These are phyloP conservation scores for Thunnus maccoyii DNA, from an alignment of 2,113 vertebrate species.

Conservation along the genomic window DNA sequence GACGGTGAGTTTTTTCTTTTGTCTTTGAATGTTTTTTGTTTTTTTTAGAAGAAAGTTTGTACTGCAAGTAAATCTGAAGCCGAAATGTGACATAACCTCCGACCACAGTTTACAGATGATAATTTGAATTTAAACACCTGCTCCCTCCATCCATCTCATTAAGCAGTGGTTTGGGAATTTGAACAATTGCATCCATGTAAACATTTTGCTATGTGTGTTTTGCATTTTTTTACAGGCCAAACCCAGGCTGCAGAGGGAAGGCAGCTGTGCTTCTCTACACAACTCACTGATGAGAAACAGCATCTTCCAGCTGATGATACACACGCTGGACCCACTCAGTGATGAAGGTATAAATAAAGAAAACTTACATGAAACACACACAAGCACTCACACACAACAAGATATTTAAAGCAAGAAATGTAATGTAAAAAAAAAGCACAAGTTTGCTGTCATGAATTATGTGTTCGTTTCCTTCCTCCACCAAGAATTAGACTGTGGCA, in stretches of 20 bases:
- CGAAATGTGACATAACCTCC: too few species aligned
- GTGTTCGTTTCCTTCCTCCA: background rate
- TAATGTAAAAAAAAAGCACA: background rate
- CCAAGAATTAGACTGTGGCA: background rate
- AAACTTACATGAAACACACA: background rate
- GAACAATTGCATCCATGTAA: background rate
- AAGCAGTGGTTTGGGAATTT: too few species aligned
- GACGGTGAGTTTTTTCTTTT: constrained; percentile 68
- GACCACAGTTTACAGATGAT: too few species aligned
- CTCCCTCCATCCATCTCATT: background rate
- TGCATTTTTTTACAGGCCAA: constrained; percentile 72
- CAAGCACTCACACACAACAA: background rate
- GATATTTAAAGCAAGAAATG: background rate
- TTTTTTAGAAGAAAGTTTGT: background rate
- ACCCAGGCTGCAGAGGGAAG: constrained; percentile 83
- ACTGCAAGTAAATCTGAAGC: too few species aligned
- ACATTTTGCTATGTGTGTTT: background rate
- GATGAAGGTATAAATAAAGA: constrained; percentile 70
- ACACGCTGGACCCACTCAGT: constrained; percentile 84
- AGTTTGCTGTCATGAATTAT: too few species aligned
- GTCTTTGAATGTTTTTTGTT: background rate
- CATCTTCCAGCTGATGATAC: constrained; percentile 87
- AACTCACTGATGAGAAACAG: constrained; percentile 87
- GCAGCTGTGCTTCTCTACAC: constrained; percentile 85
- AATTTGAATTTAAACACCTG: background rate